Percentiles rank a stretch among this genome's conserved stretches.
Conservation (phyloP, 2,888 invertebrate species). For the Scrobipalpa costella region DNA sequence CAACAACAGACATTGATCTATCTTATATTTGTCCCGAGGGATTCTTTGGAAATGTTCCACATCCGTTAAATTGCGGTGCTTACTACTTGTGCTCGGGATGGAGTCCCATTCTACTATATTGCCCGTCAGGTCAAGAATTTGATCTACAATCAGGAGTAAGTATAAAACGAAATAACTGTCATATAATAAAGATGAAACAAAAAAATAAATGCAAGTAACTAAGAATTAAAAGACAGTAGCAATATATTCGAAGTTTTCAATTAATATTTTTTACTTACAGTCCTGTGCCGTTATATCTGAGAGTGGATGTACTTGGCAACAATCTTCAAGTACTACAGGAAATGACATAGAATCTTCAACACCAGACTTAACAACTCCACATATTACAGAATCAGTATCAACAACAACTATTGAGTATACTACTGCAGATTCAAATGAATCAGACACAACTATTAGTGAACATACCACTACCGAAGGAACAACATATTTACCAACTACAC, state of each 20-base stretch:
- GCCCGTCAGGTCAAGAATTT: constrained; percentile 41
- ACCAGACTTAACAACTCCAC: neutral
- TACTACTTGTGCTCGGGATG: constrained; percentile 45
- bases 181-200: too few species aligned
- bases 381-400: neutral
- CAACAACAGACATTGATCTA: neutral
- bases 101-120: constrained; percentile 33
- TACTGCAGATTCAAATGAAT: constrained; percentile 21
- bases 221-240: too few species aligned
- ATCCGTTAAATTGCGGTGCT: constrained; percentile 44
- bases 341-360: neutral
- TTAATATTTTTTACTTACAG: neutral
- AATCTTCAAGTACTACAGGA: neutral
- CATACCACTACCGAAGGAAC: constrained; percentile 14
- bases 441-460: constrained; percentile 22
- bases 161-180: too few species aligned
- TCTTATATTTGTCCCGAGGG: constrained; percentile 23
- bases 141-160: constrained; percentile 37
- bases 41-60: constrained; percentile 42
- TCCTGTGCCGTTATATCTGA: neutral
- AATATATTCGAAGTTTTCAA: too few species aligned
- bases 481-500: constrained; percentile 12
- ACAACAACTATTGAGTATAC: neutral
- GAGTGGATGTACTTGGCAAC: neutral
- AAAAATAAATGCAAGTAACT: too few species aligned